Evolutionary conservation across 2,797 vertebrate genomes (phyloP).

Genomic region (Crypturellus tataupa): DNA sequence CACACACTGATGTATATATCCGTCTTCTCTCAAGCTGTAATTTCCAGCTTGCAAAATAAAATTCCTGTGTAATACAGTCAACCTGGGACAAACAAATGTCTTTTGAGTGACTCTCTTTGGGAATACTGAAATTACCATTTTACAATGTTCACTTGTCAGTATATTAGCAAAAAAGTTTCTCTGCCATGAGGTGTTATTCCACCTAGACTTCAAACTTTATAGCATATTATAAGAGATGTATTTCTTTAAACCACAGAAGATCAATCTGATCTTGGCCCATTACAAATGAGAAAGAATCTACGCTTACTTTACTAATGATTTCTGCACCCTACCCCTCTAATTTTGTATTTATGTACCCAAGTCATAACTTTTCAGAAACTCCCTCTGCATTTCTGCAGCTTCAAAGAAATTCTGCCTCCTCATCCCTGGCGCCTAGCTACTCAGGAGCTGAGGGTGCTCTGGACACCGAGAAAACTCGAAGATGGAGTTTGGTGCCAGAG

Average conservation of each 20-base stretch:
- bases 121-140: background rate
- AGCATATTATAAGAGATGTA: background rate
- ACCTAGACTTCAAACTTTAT: background rate
- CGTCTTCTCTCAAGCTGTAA: background rate
- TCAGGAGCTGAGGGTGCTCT: background rate
- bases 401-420: background rate
- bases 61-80: background rate
- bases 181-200: background rate
- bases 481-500: background rate
- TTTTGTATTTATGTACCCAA: background rate
- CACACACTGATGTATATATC: background rate
- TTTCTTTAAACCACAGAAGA: background rate
- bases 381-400: background rate
- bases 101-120: background rate
- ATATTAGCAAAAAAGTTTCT: conserved; percentile 1
- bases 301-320: background rate
- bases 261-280: background rate
- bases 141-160: background rate
- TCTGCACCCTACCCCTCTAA: background rate
- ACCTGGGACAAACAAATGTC: background rate
- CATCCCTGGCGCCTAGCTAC: background rate
- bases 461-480: background rate
- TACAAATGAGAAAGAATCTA: background rate
- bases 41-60: background rate
- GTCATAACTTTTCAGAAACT: background rate